A percentile compares a stretch with the other conserved stretches of the same genome.
phyloP scores from a whole-genome alignment of 2,113 vertebrate genomes.

The Ginglymostoma cirratum region DNA sequence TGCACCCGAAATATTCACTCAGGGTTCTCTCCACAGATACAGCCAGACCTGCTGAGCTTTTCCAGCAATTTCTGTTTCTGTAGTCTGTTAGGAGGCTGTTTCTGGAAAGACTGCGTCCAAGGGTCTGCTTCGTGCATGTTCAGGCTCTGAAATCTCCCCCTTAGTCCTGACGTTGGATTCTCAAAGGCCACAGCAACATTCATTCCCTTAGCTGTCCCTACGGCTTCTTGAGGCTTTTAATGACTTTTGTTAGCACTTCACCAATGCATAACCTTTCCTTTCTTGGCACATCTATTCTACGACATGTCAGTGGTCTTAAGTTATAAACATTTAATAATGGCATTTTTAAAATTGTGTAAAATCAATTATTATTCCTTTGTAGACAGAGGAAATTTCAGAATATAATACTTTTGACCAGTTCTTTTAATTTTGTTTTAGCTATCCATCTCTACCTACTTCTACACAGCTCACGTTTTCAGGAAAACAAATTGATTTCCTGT shows the following conservation, averaged over 20 bases:
- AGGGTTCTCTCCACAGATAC: too few species aligned
- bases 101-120: not conserved
- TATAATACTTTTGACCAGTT: not conserved
- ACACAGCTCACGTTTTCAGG: not conserved
- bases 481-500: too few species aligned
- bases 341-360: not conserved
- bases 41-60: too few species aligned
- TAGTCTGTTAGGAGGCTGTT: not conserved
- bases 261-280: not conserved
- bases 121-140: too few species aligned
- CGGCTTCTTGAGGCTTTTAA: not conserved
- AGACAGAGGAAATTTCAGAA: not conserved
- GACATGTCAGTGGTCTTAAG: not conserved
- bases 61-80: too few species aligned
- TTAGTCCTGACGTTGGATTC: not conserved
- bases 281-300: not conserved
- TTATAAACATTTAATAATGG: not conserved
- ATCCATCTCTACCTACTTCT: not conserved
- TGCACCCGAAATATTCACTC: too few species aligned
- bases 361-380: not conserved
- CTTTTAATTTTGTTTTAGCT: not conserved
- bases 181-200: not conserved
- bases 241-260: not conserved
- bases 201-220: too few species aligned
- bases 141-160: too few species aligned